Evolutionary conservation across 1,140 invertebrate species (phyloP), one percentile per base, ranked within the genome.

Genomic region (Drosophila grimshawi): DNA sequence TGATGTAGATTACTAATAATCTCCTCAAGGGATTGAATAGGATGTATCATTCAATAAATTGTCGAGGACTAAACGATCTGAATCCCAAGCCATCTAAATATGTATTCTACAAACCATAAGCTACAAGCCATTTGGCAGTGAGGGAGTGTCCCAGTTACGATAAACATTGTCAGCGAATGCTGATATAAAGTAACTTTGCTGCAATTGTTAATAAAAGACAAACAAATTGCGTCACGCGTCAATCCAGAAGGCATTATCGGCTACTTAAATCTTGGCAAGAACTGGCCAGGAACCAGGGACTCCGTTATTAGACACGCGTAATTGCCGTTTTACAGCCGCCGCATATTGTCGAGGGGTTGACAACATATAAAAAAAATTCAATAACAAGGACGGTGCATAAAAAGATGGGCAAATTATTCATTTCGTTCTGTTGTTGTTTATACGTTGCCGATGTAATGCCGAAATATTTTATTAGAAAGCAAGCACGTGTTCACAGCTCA

Each of bases 401-500:
- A 70, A 70, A 59, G 43, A 10, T 30, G 46, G 39, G 39, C 11
- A 45, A 4, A 46, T 45, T 63, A 63, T 43, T 39, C 37, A 11
- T 51, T 33, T 41, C 6, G 10, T 11, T 45, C 32, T 32, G 29
- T 32, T 51, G n/a, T 45, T 59, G 53, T 53, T 51, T 46, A 37
- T 49, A 49, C 33, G 60, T 27, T 19, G 19, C 19, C 19, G 19
- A 19, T 19, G 46, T n/a, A 27, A 19, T 48, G 6, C 11, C 45
- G 19, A 33, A 60, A 45, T 60, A 67, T 72, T 77, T 79, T 70
- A 79, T 79, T 75, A 55, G 63, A 62, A 78, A 65, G 46, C 65
- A 78, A 76, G 45, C 77, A 79, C 79, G 76, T 79, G 77, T 81
- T 78, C 72, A 52, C 69, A 57, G 72, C 63, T 63, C 70, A 74